Conservation (phyloP, 2,888 invertebrate species). For the Rhodophaea formosa region DNA sequence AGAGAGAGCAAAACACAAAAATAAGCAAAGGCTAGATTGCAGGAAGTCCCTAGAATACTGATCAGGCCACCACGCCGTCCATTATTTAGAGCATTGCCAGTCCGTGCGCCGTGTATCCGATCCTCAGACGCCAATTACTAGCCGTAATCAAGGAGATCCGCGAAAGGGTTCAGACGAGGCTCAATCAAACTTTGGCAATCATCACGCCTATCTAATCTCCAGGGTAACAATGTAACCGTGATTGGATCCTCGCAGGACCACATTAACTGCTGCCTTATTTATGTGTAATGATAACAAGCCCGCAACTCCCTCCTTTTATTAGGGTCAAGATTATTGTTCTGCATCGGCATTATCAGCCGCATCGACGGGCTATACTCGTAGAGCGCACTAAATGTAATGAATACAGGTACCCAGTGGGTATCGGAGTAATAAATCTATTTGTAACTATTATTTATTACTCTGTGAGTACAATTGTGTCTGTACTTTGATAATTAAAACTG, state of each 20-base stretch:
- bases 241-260: constrained; percentile 63
- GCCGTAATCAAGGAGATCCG: constrained; percentile 64
- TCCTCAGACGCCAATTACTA: constrained; percentile 61
- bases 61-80: constrained; percentile 26
- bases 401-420: constrained; percentile 15
- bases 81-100: constrained; percentile 42
- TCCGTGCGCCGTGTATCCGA: constrained; percentile 49
- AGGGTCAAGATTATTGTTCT: constrained; percentile 36
- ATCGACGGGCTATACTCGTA: constrained; percentile 19
- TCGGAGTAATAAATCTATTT: constrained; percentile 12
- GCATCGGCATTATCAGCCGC: constrained; percentile 26
- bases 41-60: not conserved
- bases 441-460: constrained; percentile 2
- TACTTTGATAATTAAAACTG: not conserved
- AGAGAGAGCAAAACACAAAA: constrained; percentile 1
- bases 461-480: not conserved
- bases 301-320: constrained; percentile 38
- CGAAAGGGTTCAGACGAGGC: constrained; percentile 66
- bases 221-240: constrained; percentile 68
- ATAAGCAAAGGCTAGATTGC: not conserved
- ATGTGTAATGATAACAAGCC: constrained; percentile 61
- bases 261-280: constrained; percentile 65
- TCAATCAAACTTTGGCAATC: constrained; percentile 79
- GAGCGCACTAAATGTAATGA: constrained; percentile 23
- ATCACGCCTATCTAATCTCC: constrained; percentile 74